Conservation (phyloP, 2,797 vertebrate species). For the Sebastolobus alascanus region DNA sequence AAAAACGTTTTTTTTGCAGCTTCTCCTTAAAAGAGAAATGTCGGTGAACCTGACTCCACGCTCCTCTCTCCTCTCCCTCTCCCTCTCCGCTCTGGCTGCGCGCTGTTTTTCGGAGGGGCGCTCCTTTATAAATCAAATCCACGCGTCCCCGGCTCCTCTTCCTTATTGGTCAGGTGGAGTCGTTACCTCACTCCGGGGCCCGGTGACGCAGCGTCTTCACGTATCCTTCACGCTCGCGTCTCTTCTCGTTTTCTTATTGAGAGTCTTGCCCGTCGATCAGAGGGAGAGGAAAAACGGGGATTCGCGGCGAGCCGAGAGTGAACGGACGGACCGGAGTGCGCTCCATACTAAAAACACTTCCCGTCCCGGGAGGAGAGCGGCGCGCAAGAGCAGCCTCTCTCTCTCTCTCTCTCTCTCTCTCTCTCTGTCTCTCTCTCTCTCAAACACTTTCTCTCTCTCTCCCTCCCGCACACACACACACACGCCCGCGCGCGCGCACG, state of each 20-base stretch:
- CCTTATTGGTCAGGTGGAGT: conserved; percentile 95
- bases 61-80: conserved; percentile 47
- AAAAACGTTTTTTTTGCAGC: neutral
- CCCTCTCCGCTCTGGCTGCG: conserved; percentile 45
- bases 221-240: conserved; percentile 96
- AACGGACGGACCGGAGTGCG: conserved; percentile 59
- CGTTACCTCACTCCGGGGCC: conserved; percentile 90
- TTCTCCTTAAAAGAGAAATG: conserved; percentile 19
- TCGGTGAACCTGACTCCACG: conserved; percentile 32
- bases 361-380: conserved; percentile 77
- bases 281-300: conserved; percentile 34
- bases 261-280: conserved; percentile 67
- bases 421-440: conserved; percentile 22
- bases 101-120: conserved; percentile 21
- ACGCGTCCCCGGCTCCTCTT: conserved; percentile 63
- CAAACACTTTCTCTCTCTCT: neutral
- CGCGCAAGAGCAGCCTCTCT: conserved; percentile 62
- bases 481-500: conserved; percentile 48
- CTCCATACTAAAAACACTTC: conserved; percentile 66
- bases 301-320: conserved; percentile 34
- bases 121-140: conserved; percentile 78
- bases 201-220: conserved; percentile 97
- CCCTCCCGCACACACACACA: conserved; percentile 21
- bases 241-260: conserved; percentile 92
- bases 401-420: conserved; percentile 12